Conservation (phyloP, 2,797 vertebrate species). For the Anguilla obscura region DNA sequence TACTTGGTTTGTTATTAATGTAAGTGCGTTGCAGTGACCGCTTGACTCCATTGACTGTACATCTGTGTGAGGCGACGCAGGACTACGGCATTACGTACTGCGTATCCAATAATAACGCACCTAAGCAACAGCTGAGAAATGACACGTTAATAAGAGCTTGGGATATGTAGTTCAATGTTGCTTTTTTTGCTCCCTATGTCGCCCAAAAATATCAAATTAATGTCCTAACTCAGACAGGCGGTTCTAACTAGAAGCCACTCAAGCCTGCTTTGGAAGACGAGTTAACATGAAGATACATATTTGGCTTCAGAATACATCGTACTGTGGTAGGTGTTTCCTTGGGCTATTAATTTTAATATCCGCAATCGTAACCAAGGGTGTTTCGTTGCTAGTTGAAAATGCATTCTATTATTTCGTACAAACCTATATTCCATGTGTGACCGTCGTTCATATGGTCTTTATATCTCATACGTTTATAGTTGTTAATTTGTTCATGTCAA, state of each 20-base stretch:
- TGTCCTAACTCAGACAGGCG: slow-evolving; percentile 47
- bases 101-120: slow-evolving; percentile 64
- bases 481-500: neutral
- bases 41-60: slow-evolving; percentile 66
- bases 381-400: slow-evolving; percentile 29
- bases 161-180: slow-evolving; percentile 67
- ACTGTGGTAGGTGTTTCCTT: slow-evolving; percentile 54
- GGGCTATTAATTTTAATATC: slow-evolving; percentile 22
- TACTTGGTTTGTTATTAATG: slow-evolving; percentile 51
- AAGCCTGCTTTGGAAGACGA: slow-evolving; percentile 40
- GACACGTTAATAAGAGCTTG: slow-evolving; percentile 36
- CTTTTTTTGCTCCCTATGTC: slow-evolving; percentile 35
- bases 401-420: slow-evolving; percentile 13
- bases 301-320: slow-evolving; percentile 67
- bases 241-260: slow-evolving; percentile 38
- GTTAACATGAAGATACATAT: slow-evolving; percentile 68
- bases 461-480: slow-evolving; percentile 19
- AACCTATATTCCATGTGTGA: slow-evolving; percentile 9
- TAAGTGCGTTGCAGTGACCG: slow-evolving; percentile 52
- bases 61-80: slow-evolving; percentile 54
- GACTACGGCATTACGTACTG: slow-evolving; percentile 41
- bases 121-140: slow-evolving; percentile 19
- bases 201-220: slow-evolving; percentile 56
- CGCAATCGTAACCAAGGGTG: slow-evolving; percentile 28
- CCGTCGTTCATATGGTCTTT: neutral